Conservation (phyloP, 2,797 vertebrate species). For the Enteromius treurensis region DNA sequence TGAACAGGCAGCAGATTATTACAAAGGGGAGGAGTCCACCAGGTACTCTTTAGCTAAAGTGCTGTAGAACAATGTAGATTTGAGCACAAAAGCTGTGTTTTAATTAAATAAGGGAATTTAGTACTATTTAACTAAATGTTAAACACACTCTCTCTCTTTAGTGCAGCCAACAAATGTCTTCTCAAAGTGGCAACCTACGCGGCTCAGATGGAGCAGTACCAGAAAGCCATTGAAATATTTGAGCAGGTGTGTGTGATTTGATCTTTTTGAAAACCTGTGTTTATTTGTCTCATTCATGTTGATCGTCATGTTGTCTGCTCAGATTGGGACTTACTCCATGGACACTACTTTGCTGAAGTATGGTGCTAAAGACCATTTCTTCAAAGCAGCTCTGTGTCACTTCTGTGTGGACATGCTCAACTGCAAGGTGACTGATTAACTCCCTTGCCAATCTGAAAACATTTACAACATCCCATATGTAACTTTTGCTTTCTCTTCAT, state of each 20-base stretch:
- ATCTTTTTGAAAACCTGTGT: neutral
- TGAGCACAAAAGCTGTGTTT: neutral
- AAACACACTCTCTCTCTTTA: constrained; percentile 1
- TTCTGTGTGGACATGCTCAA: constrained; percentile 86
- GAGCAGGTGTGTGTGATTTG: constrained; percentile 73
- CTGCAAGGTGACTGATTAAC: constrained; percentile 73
- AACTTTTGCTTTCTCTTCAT: neutral
- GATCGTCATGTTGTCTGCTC: neutral
- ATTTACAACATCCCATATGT: neutral
- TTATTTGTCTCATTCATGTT: neutral
- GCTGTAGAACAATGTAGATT: neutral
- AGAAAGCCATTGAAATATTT: constrained; percentile 82
- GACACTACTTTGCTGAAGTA: constrained; percentile 83
- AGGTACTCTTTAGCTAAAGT: constrained; percentile 68
- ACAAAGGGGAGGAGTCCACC: constrained; percentile 84
- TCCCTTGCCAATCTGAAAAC: neutral
- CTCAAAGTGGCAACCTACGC: constrained; percentile 82
- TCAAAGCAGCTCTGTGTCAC: constrained; percentile 82
- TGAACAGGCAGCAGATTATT: constrained; percentile 84
- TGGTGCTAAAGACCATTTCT: constrained; percentile 84
- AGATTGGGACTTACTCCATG: constrained; percentile 83
- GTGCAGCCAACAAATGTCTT: constrained; percentile 81
- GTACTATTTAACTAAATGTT: neutral
- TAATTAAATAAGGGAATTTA: neutral
- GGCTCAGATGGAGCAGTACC: constrained; percentile 82